Evolutionary conservation across 1,140 invertebrate species (phyloP).

Genomic region (Zaprionus nigranus): DNA sequence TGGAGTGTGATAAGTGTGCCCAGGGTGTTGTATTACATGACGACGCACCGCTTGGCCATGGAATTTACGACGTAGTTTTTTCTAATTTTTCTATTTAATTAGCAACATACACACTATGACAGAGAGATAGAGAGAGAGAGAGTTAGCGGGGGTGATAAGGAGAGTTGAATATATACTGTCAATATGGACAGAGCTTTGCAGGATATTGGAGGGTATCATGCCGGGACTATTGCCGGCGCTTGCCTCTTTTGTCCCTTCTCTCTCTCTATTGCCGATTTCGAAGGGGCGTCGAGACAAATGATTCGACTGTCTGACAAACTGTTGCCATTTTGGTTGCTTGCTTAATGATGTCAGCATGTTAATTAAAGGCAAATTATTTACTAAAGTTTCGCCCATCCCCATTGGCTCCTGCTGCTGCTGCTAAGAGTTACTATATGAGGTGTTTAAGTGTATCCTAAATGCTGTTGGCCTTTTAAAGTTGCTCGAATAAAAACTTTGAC

Average conservation of each 20-base stretch:
- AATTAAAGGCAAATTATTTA: constrained; percentile 80
- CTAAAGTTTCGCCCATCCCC: constrained; percentile 45
- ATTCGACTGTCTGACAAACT: constrained; percentile 65
- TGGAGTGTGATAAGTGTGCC: constrained; percentile 72
- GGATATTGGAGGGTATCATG: constrained; percentile 13
- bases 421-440: constrained; percentile 19
- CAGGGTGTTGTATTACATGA: constrained; percentile 72
- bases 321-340: constrained; percentile 61
- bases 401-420: not conserved
- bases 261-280: not conserved
- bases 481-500: constrained; percentile 22
- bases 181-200: constrained; percentile 40
- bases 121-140: not conserved
- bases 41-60: constrained; percentile 34
- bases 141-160: not conserved
- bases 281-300: constrained; percentile 63
- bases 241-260: not conserved
- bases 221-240: not conserved
- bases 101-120: constrained; percentile 37
- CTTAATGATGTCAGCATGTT: constrained; percentile 78
- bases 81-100: constrained; percentile 81
- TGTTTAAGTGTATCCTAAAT: constrained; percentile 34
- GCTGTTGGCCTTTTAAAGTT: constrained; percentile 41
- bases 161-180: constrained; percentile 52
- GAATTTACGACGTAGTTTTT: constrained; percentile 78